A percentile compares a stretch with the other conserved stretches of the same genome.
Conservation (phyloP, 2,797 vertebrate genomes). For the Gallinago solitaria region DNA sequence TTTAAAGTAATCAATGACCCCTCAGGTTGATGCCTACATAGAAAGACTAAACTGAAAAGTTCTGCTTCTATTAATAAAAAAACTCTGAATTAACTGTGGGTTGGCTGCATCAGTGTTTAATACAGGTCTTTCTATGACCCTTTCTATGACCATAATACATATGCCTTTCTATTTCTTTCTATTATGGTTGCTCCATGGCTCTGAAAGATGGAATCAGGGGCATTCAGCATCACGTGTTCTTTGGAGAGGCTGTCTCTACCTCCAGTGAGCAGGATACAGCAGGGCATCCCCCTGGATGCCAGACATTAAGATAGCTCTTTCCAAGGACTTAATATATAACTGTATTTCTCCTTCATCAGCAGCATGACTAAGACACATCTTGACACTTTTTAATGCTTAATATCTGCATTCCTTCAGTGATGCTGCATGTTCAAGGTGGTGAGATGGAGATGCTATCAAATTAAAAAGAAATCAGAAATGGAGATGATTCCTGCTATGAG, state of each 20-base stretch:
- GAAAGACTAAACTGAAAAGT: neutral
- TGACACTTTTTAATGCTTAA: neutral
- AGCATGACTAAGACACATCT: neutral
- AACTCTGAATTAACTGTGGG: neutral
- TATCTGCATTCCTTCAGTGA: neutral
- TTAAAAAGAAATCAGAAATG: neutral
- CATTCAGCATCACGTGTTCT: neutral
- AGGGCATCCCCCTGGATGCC: neutral
- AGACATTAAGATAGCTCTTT: neutral
- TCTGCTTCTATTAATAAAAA: neutral
- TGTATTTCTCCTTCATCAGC: neutral
- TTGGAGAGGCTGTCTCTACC: neutral
- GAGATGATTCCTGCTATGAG: neutral
- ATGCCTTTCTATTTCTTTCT: no score
- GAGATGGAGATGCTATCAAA: neutral
- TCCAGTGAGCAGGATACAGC: neutral
- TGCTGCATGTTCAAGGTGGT: neutral
- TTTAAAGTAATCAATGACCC: slow-evolving; percentile 15
- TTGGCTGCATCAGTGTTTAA: neutral
- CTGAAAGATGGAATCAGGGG: neutral
- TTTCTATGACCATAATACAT: no score
- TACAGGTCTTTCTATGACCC: neutral
- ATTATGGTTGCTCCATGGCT: neutral
- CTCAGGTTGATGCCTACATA: neutral
- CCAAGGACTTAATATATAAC: neutral